Conservation (phyloP, 2,888 invertebrate species). For the Agrochola lychnidis region DNA sequence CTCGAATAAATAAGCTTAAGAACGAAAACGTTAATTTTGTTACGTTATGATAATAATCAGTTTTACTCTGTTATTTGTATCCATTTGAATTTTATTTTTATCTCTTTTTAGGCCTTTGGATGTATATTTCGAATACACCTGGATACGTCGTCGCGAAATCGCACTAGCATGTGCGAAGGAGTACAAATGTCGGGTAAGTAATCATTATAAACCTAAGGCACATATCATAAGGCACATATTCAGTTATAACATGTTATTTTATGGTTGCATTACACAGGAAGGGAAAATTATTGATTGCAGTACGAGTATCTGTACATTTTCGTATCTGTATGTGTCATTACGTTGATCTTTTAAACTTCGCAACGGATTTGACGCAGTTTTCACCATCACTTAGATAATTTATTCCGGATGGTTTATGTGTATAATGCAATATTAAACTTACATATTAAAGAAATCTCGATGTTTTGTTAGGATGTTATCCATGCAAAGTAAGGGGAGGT, state of each 20-base stretch:
- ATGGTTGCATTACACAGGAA: neutral
- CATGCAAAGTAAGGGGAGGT: too few species aligned
- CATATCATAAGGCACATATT: neutral
- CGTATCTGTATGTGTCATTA: neutral
- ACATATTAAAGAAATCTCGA: neutral
- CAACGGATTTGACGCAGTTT: neutral
- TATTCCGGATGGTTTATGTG: neutral
- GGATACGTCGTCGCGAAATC: slow-evolving; percentile 76
- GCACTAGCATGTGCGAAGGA: slow-evolving; percentile 83
- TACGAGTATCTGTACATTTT: neutral
- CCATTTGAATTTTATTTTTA: slow-evolving; percentile 27
- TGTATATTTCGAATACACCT: slow-evolving; percentile 76
- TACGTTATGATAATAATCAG: neutral
- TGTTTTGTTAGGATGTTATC: neutral
- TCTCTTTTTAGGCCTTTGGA: slow-evolving; percentile 76
- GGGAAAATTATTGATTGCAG: neutral
- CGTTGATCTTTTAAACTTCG: neutral
- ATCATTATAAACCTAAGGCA: neutral
- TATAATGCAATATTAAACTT: too few species aligned
- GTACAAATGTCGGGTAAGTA: slow-evolving; percentile 84
- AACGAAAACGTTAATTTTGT: neutral
- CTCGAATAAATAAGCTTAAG: neutral
- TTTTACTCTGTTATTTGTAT: neutral
- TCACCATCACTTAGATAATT: too few species aligned
- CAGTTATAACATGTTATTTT: neutral